Evolutionary conservation across 2,113 vertebrate genomes (phyloP).

Genomic region (Formicarius rufipectus): DNA sequence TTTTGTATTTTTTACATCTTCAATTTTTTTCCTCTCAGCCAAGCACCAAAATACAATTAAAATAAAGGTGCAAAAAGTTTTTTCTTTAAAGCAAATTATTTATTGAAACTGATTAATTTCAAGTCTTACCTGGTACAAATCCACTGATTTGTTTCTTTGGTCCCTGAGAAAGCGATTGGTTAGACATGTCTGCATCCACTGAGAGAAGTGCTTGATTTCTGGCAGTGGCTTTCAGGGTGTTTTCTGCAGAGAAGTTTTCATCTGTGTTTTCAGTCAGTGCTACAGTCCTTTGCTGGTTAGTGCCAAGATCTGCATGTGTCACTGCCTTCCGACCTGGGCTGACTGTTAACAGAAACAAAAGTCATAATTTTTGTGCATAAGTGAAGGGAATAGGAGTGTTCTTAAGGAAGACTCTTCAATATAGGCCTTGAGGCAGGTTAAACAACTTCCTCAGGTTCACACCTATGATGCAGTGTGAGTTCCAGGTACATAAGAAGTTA

Average conservation of each 20-base stretch:
- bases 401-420: not conserved
- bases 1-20: not conserved
- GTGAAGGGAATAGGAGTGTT: not conserved
- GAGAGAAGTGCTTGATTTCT: conserved; percentile 24
- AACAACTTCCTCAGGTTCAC: not conserved
- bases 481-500: not conserved
- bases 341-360: conserved; percentile 71
- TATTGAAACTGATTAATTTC: not conserved
- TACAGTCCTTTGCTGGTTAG: conserved; percentile 35
- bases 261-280: conserved; percentile 32
- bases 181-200: conserved; percentile 54
- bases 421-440: not conserved
- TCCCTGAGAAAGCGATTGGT: conserved; percentile 65
- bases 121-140: conserved; percentile 75
- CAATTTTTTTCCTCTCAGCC: not conserved
- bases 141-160: conserved; percentile 54
- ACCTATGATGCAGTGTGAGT: not conserved
- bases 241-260: conserved; percentile 36
- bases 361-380: not conserved
- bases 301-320: conserved; percentile 61
- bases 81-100: not conserved
- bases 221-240: conserved; percentile 58
- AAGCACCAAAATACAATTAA: not conserved
- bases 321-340: conserved; percentile 77
- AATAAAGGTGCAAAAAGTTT: not conserved